Evolutionary conservation across 2,888 invertebrate species (phyloP), one percentile per base, ranked within the genome.

Genomic region (Homarus gammarus): DNA sequence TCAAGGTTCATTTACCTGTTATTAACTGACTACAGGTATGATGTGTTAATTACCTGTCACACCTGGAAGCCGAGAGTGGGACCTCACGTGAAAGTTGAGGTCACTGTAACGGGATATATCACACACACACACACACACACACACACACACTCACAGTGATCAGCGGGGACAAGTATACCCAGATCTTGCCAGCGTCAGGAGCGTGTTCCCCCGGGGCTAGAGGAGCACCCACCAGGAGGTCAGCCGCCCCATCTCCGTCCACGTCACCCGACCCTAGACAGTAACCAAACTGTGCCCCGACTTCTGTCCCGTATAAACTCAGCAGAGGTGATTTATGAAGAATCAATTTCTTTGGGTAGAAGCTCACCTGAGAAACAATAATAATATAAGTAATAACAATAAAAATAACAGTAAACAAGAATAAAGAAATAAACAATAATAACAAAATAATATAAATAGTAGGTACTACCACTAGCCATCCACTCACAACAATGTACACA

Each of bases 191-290:
- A 1, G 49, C 78, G 49, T 85, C 85, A 8, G 61, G 61, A 10
- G 3, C 18, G 40, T n/a, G 40, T n/a, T 27, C 77, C 22, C 27
- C 51, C 1, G 38, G 8, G 1, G 86, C 33, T 22, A 78, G 31
- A 0, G 86, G 86, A 0, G 86, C 78, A 2, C 86, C 79, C 40
- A 87, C 70, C 38, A 87, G n/a, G 22, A 87, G 79, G 72, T 87
- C 86, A 6, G 68, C 36, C 0, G 56, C 70, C 6, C 56, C 72
- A 18, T 87, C 86, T 0, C 86, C 86, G 31, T 87, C 79, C n/a
- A 87, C 31, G 56, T 87, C 86, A 36, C 70, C 70, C 5, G 51
- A n/a, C 33, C 31, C 68, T 2, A 87, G 79, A 40, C 70, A 18
- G 72, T 79, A 72, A 18, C 86, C 86, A 31, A 72, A 87, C 8